Percentiles rank a stretch among this genome's conserved stretches.
phyloP scores from a whole-genome alignment of 1,140 invertebrate genomes.

The Atta cephalotes region DNA sequence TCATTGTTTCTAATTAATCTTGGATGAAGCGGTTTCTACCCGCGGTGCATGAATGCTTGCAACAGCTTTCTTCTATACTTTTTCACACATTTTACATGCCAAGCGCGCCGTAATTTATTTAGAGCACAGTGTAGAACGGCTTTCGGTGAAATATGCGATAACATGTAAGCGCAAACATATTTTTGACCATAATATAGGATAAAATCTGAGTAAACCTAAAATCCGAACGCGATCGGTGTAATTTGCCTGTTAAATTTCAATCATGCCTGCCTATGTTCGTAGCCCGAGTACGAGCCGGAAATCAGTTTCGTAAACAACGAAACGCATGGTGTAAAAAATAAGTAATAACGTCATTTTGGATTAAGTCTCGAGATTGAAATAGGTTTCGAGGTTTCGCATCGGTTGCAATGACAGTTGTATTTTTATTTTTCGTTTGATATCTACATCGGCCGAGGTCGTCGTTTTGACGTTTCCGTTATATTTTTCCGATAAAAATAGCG shows the following conservation, averaged over 20 bases:
- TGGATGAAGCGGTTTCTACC: background rate
- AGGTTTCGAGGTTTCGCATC: conserved; percentile 57
- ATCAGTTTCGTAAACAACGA: conserved; percentile 62
- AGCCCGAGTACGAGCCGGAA: conserved; percentile 2
- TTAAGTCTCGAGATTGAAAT: conserved; percentile 59
- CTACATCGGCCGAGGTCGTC: conserved; percentile 26
- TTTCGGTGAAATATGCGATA: conserved; percentile 19
- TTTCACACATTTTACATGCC: conserved; percentile 44
- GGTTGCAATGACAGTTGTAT: conserved; percentile 36
- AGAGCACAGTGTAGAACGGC: background rate
- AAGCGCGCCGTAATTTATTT: conserved; percentile 53
- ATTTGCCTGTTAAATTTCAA: conserved; percentile 45
- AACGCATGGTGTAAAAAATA: conserved; percentile 25
- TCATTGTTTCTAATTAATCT: conserved; percentile 45
- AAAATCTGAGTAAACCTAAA: conserved; percentile 33
- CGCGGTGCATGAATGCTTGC: conserved; percentile 3
- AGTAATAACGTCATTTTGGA: conserved; percentile 42
- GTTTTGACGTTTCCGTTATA: conserved; percentile 1
- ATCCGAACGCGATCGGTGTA: conserved; percentile 13
- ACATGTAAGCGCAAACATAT: conserved; percentile 9
- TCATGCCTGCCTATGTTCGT: background rate
- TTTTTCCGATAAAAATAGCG: conserved; percentile 31
- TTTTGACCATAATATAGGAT: conserved; percentile 33
- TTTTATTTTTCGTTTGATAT: conserved; percentile 63
- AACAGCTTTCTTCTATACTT: conserved; percentile 14